Evolutionary conservation across 2,113 vertebrate genomes (phyloP).

Genomic region (Oplegnathus fasciatus): DNA sequence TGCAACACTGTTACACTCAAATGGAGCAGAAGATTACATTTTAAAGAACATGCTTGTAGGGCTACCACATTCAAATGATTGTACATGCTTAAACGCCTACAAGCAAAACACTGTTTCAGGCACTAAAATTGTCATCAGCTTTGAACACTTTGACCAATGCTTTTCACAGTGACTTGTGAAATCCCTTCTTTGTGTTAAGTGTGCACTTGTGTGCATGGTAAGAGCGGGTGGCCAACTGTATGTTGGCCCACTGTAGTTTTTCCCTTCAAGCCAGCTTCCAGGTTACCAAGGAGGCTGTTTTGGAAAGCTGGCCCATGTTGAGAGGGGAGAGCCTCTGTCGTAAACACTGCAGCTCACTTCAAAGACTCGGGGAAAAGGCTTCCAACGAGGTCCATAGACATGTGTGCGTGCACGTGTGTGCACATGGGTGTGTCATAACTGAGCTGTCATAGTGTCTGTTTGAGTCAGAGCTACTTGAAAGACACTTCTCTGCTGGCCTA

Average conservation of each 20-base stretch:
- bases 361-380: slow-evolving; percentile 60
- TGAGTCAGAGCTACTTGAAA: slow-evolving; percentile 43
- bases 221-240: slow-evolving; percentile 17
- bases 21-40: slow-evolving; percentile 2
- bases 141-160: background rate
- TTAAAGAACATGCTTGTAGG: background rate
- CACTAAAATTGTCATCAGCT: slow-evolving; percentile 32
- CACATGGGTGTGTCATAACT: slow-evolving; percentile 34
- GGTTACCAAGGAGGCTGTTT: slow-evolving; percentile 81
- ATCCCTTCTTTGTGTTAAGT: slow-evolving; percentile 14
- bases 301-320: slow-evolving; percentile 82
- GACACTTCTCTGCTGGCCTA: slow-evolving; percentile 7
- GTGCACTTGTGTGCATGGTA: background rate
- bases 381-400: slow-evolving; percentile 27
- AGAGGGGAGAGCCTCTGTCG: slow-evolving; percentile 64
- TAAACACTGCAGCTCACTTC: slow-evolving; percentile 70
- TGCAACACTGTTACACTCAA: background rate
- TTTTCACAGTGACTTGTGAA: slow-evolving; percentile 6
- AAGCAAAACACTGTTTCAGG: slow-evolving; percentile 1
- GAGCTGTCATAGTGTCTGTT: slow-evolving; percentile 29
- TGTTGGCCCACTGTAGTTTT: slow-evolving; percentile 30
- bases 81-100: slow-evolving; percentile 1
- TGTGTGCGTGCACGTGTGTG: slow-evolving; percentile 18
- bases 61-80: background rate
- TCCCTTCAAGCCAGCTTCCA: slow-evolving; percentile 58